These are phyloP conservation scores for Microcaecilia unicolor DNA, from an alignment of 2,797 vertebrate species.

Conservation along the genomic window DNA sequence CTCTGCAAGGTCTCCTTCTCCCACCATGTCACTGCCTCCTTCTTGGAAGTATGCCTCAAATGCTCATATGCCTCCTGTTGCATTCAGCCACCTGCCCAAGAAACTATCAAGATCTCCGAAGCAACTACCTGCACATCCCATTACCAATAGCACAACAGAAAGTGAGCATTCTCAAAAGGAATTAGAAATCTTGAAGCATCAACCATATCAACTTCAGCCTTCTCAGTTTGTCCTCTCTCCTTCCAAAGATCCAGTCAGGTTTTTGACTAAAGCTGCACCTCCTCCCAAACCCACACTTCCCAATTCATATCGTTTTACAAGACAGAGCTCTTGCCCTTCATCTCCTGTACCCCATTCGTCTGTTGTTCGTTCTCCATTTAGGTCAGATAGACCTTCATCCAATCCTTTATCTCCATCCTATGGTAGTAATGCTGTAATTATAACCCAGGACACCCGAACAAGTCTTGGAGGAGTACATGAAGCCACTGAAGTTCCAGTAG, in stretches of 20 bases:
- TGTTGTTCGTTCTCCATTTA: conserved; percentile 47
- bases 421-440: conserved; percentile 18
- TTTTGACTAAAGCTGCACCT: conserved; percentile 63
- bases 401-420: conserved; percentile 44
- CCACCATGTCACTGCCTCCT: conserved; percentile 89
- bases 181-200: conserved; percentile 78
- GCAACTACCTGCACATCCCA: conserved; percentile 60
- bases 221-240: conserved; percentile 87
- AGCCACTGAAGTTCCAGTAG: conserved; percentile 44
- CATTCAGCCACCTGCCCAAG: conserved; percentile 66
- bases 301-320: conserved; percentile 33
- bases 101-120: conserved; percentile 63
- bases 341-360: conserved; percentile 48
- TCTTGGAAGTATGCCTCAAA: conserved; percentile 86
- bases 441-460: conserved; percentile 22
- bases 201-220: conserved; percentile 80
- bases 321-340: conserved; percentile 62
- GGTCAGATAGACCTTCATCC: conserved; percentile 36
- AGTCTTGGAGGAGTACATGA: conserved; percentile 8
- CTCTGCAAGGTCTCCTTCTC: conserved; percentile 73
- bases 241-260: conserved; percentile 62
- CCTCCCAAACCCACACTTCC: conserved; percentile 53
- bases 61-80: conserved; percentile 63
- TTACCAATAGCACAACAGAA: conserved; percentile 55
- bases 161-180: conserved; percentile 77